phyloP scores from a whole-genome alignment of 1,140 invertebrate genomes.

The Neotoxoptera formosana region DNA sequence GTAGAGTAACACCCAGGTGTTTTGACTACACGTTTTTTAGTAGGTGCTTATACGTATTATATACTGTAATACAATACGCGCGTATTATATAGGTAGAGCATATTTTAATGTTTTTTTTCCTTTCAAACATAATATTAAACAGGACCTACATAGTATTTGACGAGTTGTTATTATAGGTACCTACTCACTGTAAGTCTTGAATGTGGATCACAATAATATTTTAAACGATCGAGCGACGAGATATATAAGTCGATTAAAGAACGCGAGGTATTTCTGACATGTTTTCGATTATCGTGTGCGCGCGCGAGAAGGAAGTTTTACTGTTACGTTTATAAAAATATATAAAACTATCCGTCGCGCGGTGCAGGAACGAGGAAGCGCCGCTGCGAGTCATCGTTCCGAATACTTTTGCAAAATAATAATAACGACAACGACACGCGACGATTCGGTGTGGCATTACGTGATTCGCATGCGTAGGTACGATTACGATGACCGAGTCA shows the following conservation, averaged over 20 bases:
- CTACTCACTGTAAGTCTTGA: not conserved
- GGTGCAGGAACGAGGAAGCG: not conserved
- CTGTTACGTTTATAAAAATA: not conserved
- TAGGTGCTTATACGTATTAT: too few relatives aligned
- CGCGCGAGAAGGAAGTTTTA: not conserved
- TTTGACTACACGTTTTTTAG: too few relatives aligned
- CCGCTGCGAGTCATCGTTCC: not conserved
- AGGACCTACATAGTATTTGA: not conserved
- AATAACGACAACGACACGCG: not conserved
- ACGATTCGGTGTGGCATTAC: not conserved
- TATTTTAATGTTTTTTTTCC: not conserved
- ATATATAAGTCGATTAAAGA: not conserved
- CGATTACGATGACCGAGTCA: not conserved
- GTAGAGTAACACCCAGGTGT: too few relatives aligned
- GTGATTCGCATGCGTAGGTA: not conserved
- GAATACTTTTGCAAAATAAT: constrained; percentile 8
- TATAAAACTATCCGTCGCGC: not conserved
- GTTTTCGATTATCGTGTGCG: not conserved
- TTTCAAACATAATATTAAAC: not conserved
- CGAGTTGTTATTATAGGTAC: not conserved
- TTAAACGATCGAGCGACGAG: too few relatives aligned
- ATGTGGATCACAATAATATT: too few relatives aligned
- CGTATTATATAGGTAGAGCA: not conserved
- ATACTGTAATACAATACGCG: not conserved
- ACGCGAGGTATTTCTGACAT: not conserved